Conservation (phyloP, 2,113 vertebrate species). For the Notothenia coriiceps region DNA sequence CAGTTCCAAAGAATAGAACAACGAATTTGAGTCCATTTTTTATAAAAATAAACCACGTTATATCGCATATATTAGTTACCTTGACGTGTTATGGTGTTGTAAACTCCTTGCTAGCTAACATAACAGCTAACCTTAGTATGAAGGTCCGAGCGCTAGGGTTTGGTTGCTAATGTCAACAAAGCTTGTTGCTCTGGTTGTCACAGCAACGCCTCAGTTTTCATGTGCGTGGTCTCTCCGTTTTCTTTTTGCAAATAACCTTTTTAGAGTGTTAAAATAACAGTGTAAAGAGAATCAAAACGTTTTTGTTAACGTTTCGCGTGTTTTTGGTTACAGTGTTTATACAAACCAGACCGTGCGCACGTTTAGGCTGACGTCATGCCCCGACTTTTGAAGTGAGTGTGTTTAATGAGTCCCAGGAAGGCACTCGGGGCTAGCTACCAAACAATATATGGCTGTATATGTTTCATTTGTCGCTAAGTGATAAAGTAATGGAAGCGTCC, state of each 20-base stretch:
- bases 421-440: too few relatives aligned
- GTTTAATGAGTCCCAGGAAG: not conserved
- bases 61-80: not conserved
- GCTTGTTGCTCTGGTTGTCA: constrained; percentile 35
- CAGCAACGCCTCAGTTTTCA: constrained; percentile 23
- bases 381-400: not conserved
- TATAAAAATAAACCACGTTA: not conserved
- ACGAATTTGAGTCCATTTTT: constrained; percentile 84
- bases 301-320: not conserved
- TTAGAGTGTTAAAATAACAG: not conserved
- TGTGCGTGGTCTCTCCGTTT: too few relatives aligned
- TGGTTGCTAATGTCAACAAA: constrained; percentile 68
- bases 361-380: constrained; percentile 11
- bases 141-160: not conserved
- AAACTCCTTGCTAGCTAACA: not conserved
- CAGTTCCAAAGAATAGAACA: constrained; percentile 85
- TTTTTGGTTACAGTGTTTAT: constrained; percentile 9
- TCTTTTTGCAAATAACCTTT: not conserved
- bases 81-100: not conserved
- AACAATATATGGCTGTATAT: not conserved
- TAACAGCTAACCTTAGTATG: not conserved
- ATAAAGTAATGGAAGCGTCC: not conserved
- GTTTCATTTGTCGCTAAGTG: not conserved
- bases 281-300: not conserved
- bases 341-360: not conserved